Conservation (phyloP, 2,888 invertebrate species). For the Azorinus chamasolen region DNA sequence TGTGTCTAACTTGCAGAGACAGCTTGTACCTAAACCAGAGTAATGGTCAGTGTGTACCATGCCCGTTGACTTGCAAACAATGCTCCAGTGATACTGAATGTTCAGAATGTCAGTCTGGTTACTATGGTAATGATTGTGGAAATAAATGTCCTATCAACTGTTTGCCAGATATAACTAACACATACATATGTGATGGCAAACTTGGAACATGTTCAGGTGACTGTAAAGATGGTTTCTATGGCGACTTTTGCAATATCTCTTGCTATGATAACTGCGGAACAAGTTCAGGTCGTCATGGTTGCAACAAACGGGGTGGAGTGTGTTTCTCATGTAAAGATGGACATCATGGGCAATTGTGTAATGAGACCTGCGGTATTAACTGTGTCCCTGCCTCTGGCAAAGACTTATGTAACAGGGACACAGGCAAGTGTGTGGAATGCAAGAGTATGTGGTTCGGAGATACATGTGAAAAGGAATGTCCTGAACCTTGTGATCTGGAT, state of each 20-base stretch:
- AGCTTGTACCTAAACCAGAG: neutral
- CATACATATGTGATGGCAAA: neutral
- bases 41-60: conserved; percentile 2
- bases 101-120: conserved; percentile 33
- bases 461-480: conserved; percentile 28
- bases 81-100: conserved; percentile 24
- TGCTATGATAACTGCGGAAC: conserved; percentile 6
- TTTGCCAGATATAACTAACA: conserved; percentile 6
- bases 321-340: conserved; percentile 14
- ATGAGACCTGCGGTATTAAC: conserved; percentile 13
- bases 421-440: conserved; percentile 41
- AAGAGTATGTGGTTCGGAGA: conserved; percentile 23
- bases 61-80: conserved; percentile 29
- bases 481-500: conserved; percentile 11
- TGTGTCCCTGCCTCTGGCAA: conserved; percentile 3
- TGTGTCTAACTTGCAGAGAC: conserved; percentile 2
- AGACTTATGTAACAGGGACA: conserved; percentile 30
- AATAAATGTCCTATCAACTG: conserved; percentile 38
- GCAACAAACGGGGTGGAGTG: conserved; percentile 13
- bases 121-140: conserved; percentile 13
- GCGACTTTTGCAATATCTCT: neutral
- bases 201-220: conserved; percentile 14
- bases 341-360: conserved; percentile 28
- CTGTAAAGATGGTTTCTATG: conserved; percentile 7
- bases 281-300: conserved; percentile 14